Evolutionary conservation across 2,113 vertebrate genomes (phyloP).

Genomic region (Zapus hudsonius): DNA sequence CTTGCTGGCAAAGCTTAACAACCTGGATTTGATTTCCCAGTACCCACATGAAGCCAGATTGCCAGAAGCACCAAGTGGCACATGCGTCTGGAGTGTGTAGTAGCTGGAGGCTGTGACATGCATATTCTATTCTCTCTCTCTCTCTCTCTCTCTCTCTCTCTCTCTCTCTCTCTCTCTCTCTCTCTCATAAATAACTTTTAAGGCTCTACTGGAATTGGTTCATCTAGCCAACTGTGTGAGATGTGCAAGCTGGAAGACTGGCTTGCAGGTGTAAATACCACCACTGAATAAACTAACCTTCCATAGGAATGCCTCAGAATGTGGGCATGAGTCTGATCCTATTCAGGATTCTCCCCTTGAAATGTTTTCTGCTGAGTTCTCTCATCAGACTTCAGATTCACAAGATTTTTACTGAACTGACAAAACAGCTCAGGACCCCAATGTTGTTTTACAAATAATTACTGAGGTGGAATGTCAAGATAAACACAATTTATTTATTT

Average conservation of each 20-base stretch:
- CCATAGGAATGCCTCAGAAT: not conserved
- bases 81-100: too few relatives aligned
- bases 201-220: not conserved
- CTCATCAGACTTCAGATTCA: not conserved
- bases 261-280: not conserved
- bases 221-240: not conserved
- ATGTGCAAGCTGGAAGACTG: not conserved
- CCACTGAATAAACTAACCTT: not conserved
- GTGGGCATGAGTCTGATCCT: not conserved
- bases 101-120: too few relatives aligned
- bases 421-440: not conserved
- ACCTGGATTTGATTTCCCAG: too few relatives aligned
- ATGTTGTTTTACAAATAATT: slow-evolving; percentile 42
- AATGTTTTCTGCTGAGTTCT: not conserved
- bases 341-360: not conserved
- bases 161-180: too few relatives aligned
- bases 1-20: too few relatives aligned
- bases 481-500: not conserved
- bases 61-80: too few relatives aligned
- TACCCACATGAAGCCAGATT: too few relatives aligned
- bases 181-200: too few relatives aligned
- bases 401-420: not conserved
- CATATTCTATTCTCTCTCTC: too few relatives aligned
- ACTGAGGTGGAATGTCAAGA: not conserved
- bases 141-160: too few relatives aligned